phyloP scores from a whole-genome alignment of 2,888 invertebrate genomes.

The Orthosia incerta region DNA sequence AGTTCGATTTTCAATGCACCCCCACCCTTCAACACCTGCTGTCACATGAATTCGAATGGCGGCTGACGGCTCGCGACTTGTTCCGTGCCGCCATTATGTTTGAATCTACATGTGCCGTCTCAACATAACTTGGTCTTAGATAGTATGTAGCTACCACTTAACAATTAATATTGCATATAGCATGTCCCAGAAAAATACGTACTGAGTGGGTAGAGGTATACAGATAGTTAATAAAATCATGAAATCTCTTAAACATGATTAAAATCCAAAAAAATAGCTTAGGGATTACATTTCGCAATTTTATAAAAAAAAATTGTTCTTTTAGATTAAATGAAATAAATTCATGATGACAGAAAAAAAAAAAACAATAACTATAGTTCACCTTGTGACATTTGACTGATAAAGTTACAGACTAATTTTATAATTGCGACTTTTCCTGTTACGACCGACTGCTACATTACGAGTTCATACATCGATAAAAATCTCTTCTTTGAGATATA shows the following conservation, averaged over 20 bases:
- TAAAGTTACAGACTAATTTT: too few relatives aligned
- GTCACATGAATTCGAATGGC: too few relatives aligned
- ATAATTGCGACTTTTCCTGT: background rate
- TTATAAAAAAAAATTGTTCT: background rate
- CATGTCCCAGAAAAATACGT: background rate
- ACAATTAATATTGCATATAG: background rate
- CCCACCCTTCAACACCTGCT: too few relatives aligned
- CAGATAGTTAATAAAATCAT: background rate
- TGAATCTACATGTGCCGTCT: too few relatives aligned
- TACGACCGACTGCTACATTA: background rate
- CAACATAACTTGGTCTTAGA: too few relatives aligned
- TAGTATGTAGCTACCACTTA: background rate
- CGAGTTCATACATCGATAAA: slow-evolving; percentile 4
- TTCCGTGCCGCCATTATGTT: too few relatives aligned
- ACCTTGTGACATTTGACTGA: slow-evolving; percentile 10
- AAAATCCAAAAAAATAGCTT: slow-evolving; percentile 25
- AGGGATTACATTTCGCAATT: slow-evolving; percentile 11
- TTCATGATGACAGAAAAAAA: background rate
- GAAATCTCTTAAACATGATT: slow-evolving; percentile 32
- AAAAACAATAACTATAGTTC: background rate
- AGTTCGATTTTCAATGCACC: too few relatives aligned
- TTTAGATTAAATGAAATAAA: background rate
- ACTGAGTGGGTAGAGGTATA: background rate
- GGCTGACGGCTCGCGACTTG: too few relatives aligned
- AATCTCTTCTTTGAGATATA: background rate